These are phyloP conservation scores for Papilio helenus DNA, from an alignment of 1,140 invertebrate species.

Conservation along the genomic window DNA sequence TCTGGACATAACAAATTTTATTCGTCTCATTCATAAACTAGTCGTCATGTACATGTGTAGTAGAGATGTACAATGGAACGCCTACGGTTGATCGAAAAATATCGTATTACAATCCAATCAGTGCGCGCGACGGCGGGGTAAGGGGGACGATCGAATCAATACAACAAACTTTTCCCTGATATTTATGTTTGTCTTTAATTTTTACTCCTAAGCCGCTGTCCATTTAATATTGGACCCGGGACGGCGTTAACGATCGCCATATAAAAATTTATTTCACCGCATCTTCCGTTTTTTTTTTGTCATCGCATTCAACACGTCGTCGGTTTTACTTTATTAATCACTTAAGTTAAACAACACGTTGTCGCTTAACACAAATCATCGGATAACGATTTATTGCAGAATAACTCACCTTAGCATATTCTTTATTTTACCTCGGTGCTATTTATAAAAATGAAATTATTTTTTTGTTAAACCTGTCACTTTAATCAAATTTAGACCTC, in stretches of 20 bases:
- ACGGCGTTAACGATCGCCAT: conserved; percentile 77
- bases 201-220: conserved; percentile 74
- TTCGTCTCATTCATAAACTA: conserved; percentile 59
- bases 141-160: conserved; percentile 60
- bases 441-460: conserved; percentile 1
- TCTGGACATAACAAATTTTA: conserved; percentile 6
- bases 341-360: conserved; percentile 37
- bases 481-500: not conserved
- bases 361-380: conserved; percentile 30
- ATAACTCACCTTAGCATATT: not conserved
- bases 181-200: conserved; percentile 82
- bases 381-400: conserved; percentile 29
- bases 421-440: not conserved
- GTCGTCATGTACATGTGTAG: conserved; percentile 41
- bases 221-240: conserved; percentile 78
- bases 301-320: conserved; percentile 69
- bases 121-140: conserved; percentile 55
- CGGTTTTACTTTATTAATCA: conserved; percentile 79
- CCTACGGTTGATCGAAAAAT: conserved; percentile 64
- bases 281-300: conserved; percentile 63
- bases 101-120: conserved; percentile 74
- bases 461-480: not conserved
- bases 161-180: conserved; percentile 62
- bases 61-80: conserved; percentile 60
- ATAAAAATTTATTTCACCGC: conserved; percentile 81